Conservation (phyloP, 1,140 invertebrate species). For the Medauroidea extradentata region DNA sequence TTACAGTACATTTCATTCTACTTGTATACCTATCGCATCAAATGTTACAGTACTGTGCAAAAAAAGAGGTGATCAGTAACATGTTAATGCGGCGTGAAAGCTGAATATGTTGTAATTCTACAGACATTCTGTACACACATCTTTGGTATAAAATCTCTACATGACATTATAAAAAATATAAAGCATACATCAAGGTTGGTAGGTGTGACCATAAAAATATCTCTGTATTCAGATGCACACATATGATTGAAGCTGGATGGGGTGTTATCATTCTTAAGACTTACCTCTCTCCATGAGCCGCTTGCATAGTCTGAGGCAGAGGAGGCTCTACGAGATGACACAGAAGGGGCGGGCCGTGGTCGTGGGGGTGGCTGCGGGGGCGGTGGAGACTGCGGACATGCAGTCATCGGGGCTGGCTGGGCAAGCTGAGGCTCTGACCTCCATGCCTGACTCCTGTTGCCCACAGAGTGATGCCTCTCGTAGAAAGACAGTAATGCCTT, state of each 20-base stretch:
- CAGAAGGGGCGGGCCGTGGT: conserved; percentile 50
- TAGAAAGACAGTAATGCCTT: conserved; percentile 81
- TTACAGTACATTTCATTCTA: too few species aligned
- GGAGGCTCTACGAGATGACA: conserved; percentile 56
- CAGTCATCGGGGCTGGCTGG: conserved; percentile 3
- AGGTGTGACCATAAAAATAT: too few species aligned
- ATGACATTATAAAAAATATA: too few species aligned
- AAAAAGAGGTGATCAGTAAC: too few species aligned
- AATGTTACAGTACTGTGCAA: too few species aligned
- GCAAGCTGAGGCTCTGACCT: conserved; percentile 55
- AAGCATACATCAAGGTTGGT: too few species aligned
- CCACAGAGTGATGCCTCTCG: conserved; percentile 60
- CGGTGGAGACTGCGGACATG: conserved; percentile 15
- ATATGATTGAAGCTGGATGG: neutral
- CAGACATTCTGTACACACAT: too few species aligned
- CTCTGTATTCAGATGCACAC: too few species aligned
- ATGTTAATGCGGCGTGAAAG: too few species aligned
- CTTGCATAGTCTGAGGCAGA: conserved; percentile 64
- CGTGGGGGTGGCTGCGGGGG: conserved; percentile 36
- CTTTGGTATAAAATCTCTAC: too few species aligned
- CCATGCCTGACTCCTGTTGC: conserved; percentile 45
- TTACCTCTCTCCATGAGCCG: conserved; percentile 33
- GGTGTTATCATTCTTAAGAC: neutral
- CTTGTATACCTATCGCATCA: too few species aligned
- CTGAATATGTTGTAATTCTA: too few species aligned